phyloP scores from a whole-genome alignment of 2,888 invertebrate species.

The Zaprionus bogoriensis region DNA sequence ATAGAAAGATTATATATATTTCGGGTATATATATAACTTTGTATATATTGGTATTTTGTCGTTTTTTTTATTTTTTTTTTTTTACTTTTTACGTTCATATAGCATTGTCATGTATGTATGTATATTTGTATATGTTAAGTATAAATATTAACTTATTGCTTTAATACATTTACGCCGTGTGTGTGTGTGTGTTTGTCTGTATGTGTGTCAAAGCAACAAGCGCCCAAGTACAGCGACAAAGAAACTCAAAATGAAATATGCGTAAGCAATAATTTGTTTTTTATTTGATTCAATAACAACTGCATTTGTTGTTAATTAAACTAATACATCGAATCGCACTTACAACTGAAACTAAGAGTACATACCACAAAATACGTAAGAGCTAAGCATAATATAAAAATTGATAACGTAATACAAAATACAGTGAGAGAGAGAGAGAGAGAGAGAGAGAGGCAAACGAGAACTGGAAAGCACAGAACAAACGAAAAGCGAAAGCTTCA shows the following conservation, averaged over 20 bases:
- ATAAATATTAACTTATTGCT: conserved; percentile 69
- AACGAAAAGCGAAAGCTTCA: conserved; percentile 47
- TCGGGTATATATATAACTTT: conserved; percentile 46
- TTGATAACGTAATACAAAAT: conserved; percentile 36
- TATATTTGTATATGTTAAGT: conserved; percentile 61
- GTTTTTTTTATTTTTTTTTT: conserved; percentile 28
- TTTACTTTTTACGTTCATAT: conserved; percentile 39
- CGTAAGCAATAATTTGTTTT: conserved; percentile 45
- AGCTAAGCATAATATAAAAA: conserved; percentile 43
- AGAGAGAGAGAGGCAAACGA: conserved; percentile 23
- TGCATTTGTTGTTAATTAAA: conserved; percentile 36
- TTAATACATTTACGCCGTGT: conserved; percentile 62
- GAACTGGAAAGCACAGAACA: conserved; percentile 47
- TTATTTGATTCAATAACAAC: conserved; percentile 24
- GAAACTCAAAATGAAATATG: conserved; percentile 3
- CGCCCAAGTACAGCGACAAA: conserved; percentile 6
- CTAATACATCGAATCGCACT: conserved; percentile 36
- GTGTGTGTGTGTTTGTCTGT: conserved; percentile 25
- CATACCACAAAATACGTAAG: conserved; percentile 42
- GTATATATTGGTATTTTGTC: conserved; percentile 29
- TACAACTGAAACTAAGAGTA: conserved; percentile 32
- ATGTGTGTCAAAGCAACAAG: conserved; percentile 38
- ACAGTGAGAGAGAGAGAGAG: too few species aligned
- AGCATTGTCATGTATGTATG: conserved; percentile 61
- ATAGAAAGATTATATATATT: conserved; percentile 45